Base-by-base conservation (phyloP, 1,140 invertebrate genomes). In the Propsilocerus akamusi region DNA sequence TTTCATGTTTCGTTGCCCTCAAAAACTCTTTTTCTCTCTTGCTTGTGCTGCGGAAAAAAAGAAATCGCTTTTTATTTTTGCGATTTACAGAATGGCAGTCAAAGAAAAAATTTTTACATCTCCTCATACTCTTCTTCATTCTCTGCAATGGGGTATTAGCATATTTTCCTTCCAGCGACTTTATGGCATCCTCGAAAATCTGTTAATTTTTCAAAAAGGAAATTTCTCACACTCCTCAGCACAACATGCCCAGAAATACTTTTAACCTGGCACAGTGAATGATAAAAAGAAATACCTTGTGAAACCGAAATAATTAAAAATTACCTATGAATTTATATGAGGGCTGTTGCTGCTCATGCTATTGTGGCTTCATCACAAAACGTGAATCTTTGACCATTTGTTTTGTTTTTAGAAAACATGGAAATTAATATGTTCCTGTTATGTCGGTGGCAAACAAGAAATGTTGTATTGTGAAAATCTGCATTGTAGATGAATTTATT, bases 221-320 rank as follows among this genome's bases (percentile, higher is more conserved):
- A n/a, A n/a, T n/a, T n/a, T n/a, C n/a, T n/a, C n/a, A n/a, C n/a
- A n/a, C n/a, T n/a, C n/a, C n/a, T n/a, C n/a, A n/a, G n/a, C n/a
- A n/a, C n/a, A n/a, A n/a, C n/a, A n/a, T n/a, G n/a, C n/a, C n/a
- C n/a, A n/a, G n/a, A n/a, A n/a, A n/a, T n/a, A n/a, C n/a, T n/a
- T n/a, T n/a, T n/a, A n/a, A n/a, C n/a, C n/a, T n/a, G n/a, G n/a
- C n/a, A n/a, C n/a, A n/a, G n/a, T n/a, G n/a, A n/a, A n/a, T n/a
- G n/a, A n/a, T n/a, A n/a, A n/a, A n/a, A n/a, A n/a, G n/a, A n/a
- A n/a, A n/a, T n/a, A n/a, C n/a, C n/a, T n/a, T n/a, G n/a, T n/a
- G n/a, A n/a, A 41, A 41, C 34, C 17, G 34, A 41, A 41, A 41
- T 41, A 41, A 41, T 41, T 41, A 41, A 41, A 41, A 41, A 41